Conservation (phyloP, 2,888 invertebrate genomes). For the Diarsia mendica region DNA sequence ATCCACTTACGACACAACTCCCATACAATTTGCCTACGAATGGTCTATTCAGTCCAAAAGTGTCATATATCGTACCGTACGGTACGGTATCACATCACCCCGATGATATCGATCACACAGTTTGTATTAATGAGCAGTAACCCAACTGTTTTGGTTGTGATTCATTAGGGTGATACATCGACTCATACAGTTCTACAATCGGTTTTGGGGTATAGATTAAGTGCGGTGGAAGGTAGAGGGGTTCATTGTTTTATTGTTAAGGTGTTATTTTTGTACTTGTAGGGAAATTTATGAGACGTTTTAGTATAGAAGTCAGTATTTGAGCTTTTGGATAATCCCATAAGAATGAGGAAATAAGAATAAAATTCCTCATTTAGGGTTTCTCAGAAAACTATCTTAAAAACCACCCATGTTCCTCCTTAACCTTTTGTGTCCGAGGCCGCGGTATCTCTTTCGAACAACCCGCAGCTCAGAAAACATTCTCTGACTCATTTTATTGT, state of each 20-base stretch:
- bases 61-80: slow-evolving; percentile 45
- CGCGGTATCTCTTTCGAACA: too few species aligned
- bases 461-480: too few species aligned
- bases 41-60: slow-evolving; percentile 29
- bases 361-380: too few species aligned
- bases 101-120: slow-evolving; percentile 78
- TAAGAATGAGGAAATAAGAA: too few species aligned
- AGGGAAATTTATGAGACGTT: background rate
- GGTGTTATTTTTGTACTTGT: background rate
- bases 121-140: slow-evolving; percentile 79
- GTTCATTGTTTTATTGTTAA: background rate
- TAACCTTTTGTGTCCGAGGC: too few species aligned
- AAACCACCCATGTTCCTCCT: too few species aligned
- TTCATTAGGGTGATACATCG: slow-evolving; percentile 85
- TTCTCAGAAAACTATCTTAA: too few species aligned
- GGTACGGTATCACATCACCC: slow-evolving; percentile 16
- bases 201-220: slow-evolving; percentile 65
- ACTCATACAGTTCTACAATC: slow-evolving; percentile 69
- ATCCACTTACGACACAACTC: slow-evolving; percentile 9
- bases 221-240: slow-evolving; percentile 8
- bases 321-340: background rate
- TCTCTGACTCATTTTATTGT: too few species aligned
- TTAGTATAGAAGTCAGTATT: background rate
- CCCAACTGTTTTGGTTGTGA: slow-evolving; percentile 79
- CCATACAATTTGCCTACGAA: slow-evolving; percentile 25